Evolutionary conservation across 2,888 invertebrate genomes (phyloP), one percentile per base, ranked within the genome.

Genomic region (Drosophila macrospina): DNA sequence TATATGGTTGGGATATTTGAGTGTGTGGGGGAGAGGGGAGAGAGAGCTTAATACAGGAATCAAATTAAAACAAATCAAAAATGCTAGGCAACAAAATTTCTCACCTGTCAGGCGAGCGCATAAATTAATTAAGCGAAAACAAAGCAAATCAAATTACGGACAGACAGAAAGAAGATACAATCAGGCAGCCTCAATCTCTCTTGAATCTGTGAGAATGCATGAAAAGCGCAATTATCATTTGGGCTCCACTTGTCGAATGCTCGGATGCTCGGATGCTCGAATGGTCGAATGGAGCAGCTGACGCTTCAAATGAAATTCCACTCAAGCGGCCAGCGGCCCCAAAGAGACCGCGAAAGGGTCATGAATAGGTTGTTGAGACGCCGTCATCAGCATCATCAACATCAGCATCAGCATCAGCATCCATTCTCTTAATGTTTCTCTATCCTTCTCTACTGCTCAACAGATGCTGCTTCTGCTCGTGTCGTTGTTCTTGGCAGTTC

Each of bases 341-440:
- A 74, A 67, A 64, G 80, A 65, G 83, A 63, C 78, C 73, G 69
- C 74, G 86, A 86, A 79, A 77, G 80, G 81, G 86, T 82, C 86
- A 83, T 83, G 83, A 86, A 80, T 79, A 82, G 81, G 83, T 82
- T 80, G 86, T 81, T 81, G 80, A 81, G 80, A 81, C 84, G 80
- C 66, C 69, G 79, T 73, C 85, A 79, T 73, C 82, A 73, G 69
- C 72, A 78, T 64, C 73, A 82, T 78, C 80, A 75, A 63, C 74
- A 55, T 47, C 36, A 37, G 55, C 55, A 54, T 42, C 54, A 75
- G 61, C 74, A 55, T 47, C 36, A 37, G 55, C 55, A 54, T 42
- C 54, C 44, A 55, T 55, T 51, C 60, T 60, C 48, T 50, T 50
- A 42, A 42, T 47, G 45, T 37, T 10, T 32, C 61, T 16, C 51